Conservation (phyloP, 2,888 invertebrate species). For the Mimachlamys varia region DNA sequence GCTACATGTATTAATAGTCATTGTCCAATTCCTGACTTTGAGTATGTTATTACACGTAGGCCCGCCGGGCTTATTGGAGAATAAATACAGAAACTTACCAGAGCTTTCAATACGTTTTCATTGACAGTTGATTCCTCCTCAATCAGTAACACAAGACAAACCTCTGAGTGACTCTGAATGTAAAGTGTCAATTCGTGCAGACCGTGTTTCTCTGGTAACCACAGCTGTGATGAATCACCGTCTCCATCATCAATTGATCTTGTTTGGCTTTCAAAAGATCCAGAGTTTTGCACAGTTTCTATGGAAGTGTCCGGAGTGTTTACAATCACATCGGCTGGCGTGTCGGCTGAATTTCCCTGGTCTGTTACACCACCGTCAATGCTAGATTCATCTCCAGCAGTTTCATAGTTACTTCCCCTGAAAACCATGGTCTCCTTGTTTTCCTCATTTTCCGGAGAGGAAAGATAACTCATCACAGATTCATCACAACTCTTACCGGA, state of each 20-base stretch:
- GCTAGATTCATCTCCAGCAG: not conserved
- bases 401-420: not conserved
- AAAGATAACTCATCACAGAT: not conserved
- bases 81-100: conserved; percentile 63
- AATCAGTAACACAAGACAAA: conserved; percentile 70
- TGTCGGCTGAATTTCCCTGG: not conserved
- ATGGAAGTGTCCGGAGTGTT: not conserved
- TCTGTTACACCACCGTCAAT: not conserved
- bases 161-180: conserved; percentile 75
- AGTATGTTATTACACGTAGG: no score
- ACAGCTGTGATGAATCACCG: conserved; percentile 43
- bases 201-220: conserved; percentile 63
- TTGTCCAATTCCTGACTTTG: no score
- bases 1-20: no score
- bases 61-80: no score
- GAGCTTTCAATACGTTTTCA: conserved; percentile 62
- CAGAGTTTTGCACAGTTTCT: not conserved
- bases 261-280: conserved; percentile 34
- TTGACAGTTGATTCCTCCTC: conserved; percentile 63
- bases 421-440: conserved; percentile 18
- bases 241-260: not conserved
- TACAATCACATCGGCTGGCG: not conserved
- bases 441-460: not conserved
- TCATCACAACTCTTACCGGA: not conserved
- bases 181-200: conserved; percentile 70